A percentile compares a stretch with the other conserved stretches of the same genome.
These are phyloP conservation scores for Cassiopea andromeda DNA, from an alignment of 30 jellyfish, hydroid and myxozoan genomes.

Conservation along the genomic window DNA sequence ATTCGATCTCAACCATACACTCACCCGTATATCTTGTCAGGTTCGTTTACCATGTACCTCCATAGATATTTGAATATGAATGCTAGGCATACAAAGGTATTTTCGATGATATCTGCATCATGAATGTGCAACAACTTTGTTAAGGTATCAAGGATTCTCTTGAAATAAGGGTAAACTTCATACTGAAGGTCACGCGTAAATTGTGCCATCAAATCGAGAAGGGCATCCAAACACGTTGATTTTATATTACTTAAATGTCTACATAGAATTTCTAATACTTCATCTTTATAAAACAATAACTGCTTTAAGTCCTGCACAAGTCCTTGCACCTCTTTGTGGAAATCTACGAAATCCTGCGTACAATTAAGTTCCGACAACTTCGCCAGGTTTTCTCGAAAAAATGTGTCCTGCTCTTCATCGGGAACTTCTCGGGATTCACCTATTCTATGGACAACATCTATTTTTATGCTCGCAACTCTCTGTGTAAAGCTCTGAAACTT, in stretches of 20 bases:
- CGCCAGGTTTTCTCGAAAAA: slow-evolving; percentile 79
- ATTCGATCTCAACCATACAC: neutral
- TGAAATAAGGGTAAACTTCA: slow-evolving; percentile 81
- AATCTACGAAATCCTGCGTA: slow-evolving; percentile 59
- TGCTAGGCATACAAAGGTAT: slow-evolving; percentile 81
- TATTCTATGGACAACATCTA: slow-evolving; percentile 77
- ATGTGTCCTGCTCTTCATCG: slow-evolving; percentile 86
- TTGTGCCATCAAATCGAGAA: slow-evolving; percentile 83
- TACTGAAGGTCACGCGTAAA: slow-evolving; percentile 78
- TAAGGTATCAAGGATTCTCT: slow-evolving; percentile 42
- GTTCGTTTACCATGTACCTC: slow-evolving; percentile 82
- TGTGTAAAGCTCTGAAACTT: slow-evolving; percentile 78
- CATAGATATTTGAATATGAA: slow-evolving; percentile 80
- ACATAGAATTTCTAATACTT: slow-evolving; percentile 51
- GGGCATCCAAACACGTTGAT: slow-evolving; percentile 80
- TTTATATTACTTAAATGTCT: slow-evolving; percentile 26
- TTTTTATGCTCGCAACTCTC: slow-evolving; percentile 70
- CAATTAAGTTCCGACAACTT: slow-evolving; percentile 91
- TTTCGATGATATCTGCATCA: slow-evolving; percentile 81
- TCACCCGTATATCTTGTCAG: slow-evolving; percentile 69
- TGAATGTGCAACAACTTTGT: slow-evolving; percentile 28
- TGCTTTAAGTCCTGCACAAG: slow-evolving; percentile 77
- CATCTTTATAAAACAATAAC: slow-evolving; percentile 72
- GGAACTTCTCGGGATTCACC: slow-evolving; percentile 78
- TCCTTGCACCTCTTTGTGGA: slow-evolving; percentile 61